Base-by-base conservation (phyloP, 2,113 vertebrate species). In the Centropus bengalensis region DNA sequence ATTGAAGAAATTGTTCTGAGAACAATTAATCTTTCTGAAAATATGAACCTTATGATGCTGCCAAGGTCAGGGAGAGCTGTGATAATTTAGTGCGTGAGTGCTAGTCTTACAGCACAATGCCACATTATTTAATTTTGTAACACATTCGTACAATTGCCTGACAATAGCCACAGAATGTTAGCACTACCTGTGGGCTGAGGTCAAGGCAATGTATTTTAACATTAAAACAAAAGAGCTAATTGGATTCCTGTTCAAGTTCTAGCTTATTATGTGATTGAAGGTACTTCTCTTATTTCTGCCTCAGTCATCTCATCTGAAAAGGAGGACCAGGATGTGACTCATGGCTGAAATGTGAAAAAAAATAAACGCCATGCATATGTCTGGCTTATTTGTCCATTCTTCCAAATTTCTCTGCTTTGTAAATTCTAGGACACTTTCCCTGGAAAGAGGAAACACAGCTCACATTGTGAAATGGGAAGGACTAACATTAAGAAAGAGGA, bases 1-100 rank as follows among this genome's bases (percentile, higher is more conserved):
- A 95, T 11, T 51, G 82, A 95, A 94, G 91, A 96, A 95, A 88
- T 64, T 93, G 86, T 97, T 96, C 93, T 95, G 90, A 95, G 93
- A 96, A 95, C 93, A 96, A 97, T 95, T 94, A 80, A 97, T 97
- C 93, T 94, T 95, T 83, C 95, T 94, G 95, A 96, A 96, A 97
- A 97, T 96, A 96, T 88, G 90, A 94, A 96, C 93, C 88, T 80
- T 96, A 64, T 92, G 94, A 96, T 96, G 96, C 94, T 96, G 96
- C 93, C 96, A 97, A 97, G 96, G 96, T 96, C 96, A 97, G 93
- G 73, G 88, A 97, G 95, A 97, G 93, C 96, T 96, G 94, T 92
- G 95, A 96, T 96, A 96, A 97, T 97, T 97, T 93, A 97, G 94
- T 75, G 90, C 5, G 5, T 93, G 96, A 97, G 94, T 90, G 93